A percentile compares a stretch with the other conserved stretches of the same genome.
These are phyloP conservation scores for Cryptocheilus praepositus DNA, from an alignment of 2,888 invertebrate genomes.

Conservation along the genomic window DNA sequence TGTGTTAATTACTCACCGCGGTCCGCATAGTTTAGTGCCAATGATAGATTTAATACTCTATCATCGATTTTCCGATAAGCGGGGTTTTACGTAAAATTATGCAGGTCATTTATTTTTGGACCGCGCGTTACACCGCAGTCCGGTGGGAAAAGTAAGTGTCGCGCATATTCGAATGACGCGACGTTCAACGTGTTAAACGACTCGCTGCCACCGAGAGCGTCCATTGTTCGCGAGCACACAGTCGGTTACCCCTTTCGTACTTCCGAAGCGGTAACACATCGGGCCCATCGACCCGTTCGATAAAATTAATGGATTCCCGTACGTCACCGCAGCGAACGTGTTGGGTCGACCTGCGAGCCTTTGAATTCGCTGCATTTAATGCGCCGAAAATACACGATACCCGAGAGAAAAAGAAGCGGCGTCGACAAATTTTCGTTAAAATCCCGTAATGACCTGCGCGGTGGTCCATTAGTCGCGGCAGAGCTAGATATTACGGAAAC, in stretches of 20 bases:
- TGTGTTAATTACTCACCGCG: too few relatives aligned
- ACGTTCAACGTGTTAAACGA: too few relatives aligned
- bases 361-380: background rate
- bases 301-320: slow-evolving; percentile 41
- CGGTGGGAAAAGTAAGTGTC: background rate
- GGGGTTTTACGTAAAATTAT: too few relatives aligned
- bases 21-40: too few relatives aligned
- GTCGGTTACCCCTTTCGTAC: too few relatives aligned
- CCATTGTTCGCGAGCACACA: too few relatives aligned
- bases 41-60: too few relatives aligned
- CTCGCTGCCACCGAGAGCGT: background rate
- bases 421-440: background rate
- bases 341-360: background rate
- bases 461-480: background rate
- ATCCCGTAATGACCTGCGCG: background rate
- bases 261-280: background rate
- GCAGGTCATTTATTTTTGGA: too few relatives aligned
- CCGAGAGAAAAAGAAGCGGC: background rate
- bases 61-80: too few relatives aligned
- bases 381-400: background rate
- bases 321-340: slow-evolving; percentile 7
- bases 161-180: too few relatives aligned
- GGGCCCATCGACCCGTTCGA: slow-evolving; percentile 34
- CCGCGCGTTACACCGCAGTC: slow-evolving; percentile 9
- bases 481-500: too few relatives aligned